Conservation (phyloP, 30 jellyfish, hydroid and myxozoan species). For the Cassiopea xamachana region DNA sequence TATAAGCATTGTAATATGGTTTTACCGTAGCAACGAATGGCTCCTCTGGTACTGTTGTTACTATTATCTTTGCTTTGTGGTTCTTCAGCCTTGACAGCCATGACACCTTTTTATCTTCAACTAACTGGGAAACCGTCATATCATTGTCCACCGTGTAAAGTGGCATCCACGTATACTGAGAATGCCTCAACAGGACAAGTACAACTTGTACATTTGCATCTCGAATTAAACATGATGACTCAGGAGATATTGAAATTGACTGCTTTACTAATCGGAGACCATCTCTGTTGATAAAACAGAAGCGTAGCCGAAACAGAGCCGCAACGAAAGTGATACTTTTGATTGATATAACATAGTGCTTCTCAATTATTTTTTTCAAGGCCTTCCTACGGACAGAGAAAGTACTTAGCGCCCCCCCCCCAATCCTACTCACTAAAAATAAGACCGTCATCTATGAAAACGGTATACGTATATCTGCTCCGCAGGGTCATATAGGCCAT, state of each 20-base stretch:
- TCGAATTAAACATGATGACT: neutral
- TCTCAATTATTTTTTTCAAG: no score
- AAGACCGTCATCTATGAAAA: no score
- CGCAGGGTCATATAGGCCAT: no score
- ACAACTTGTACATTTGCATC: neutral
- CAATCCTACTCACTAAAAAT: no score
- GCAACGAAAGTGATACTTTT: neutral
- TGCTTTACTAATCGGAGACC: neutral
- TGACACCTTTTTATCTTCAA: constrained; percentile 7
- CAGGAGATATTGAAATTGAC: neutral
- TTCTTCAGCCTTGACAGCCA: constrained; percentile 42
- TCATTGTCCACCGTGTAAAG: constrained; percentile 13
- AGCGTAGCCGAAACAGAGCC: no score
- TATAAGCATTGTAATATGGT: neutral
- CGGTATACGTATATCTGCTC: no score
- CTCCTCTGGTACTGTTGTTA: constrained; percentile 13
- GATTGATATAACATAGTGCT: neutral
- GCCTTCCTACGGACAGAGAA: no score
- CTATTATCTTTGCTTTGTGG: constrained; percentile 9
- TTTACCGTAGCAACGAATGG: constrained; percentile 15
- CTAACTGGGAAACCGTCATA: neutral
- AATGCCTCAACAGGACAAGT: constrained; percentile 11
- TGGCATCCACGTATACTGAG: constrained; percentile 18
- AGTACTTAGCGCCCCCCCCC: no score
- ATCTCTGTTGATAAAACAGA: neutral